Evolutionary conservation across 53 echinoderm and acorn worm genomes (phyloP).

Genomic region (Holothuria leucospilota): DNA sequence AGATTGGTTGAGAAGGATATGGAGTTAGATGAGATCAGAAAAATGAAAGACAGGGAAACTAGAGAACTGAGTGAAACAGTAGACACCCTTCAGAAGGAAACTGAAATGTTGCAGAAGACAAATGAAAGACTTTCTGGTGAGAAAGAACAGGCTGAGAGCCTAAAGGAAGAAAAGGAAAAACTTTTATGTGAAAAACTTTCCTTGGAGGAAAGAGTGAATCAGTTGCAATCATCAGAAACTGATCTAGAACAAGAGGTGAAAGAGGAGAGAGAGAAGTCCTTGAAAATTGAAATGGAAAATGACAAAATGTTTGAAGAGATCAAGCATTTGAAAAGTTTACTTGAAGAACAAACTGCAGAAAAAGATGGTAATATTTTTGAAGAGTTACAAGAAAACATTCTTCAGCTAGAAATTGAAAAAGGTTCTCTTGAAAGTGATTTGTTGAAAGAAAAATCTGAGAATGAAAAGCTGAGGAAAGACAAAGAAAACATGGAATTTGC

Average conservation of each 20-base stretch:
- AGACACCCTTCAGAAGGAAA: not conserved
- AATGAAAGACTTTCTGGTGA: constrained; percentile 6
- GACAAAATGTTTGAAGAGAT: too few species aligned
- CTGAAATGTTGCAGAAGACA: not conserved
- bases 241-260: too few species aligned
- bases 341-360: too few species aligned
- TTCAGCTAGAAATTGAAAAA: too few species aligned
- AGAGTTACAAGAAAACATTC: too few species aligned
- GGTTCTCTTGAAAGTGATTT: too few species aligned
- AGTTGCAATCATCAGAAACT: not conserved
- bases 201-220: constrained; percentile 9
- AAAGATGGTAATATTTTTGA: too few species aligned
- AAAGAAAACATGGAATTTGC: not conserved
- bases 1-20: not conserved
- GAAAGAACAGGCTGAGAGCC: not conserved
- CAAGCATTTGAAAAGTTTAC: too few species aligned
- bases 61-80: not conserved
- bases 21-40: not conserved
- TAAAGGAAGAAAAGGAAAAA: not conserved
- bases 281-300: too few species aligned
- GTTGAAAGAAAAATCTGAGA: not conserved
- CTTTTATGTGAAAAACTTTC: not conserved
- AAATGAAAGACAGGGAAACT: not conserved
- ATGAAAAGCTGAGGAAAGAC: not conserved
- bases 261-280: too few species aligned